Base-by-base conservation (phyloP, 2,888 invertebrate genomes). In the Sturmia bella region DNA sequence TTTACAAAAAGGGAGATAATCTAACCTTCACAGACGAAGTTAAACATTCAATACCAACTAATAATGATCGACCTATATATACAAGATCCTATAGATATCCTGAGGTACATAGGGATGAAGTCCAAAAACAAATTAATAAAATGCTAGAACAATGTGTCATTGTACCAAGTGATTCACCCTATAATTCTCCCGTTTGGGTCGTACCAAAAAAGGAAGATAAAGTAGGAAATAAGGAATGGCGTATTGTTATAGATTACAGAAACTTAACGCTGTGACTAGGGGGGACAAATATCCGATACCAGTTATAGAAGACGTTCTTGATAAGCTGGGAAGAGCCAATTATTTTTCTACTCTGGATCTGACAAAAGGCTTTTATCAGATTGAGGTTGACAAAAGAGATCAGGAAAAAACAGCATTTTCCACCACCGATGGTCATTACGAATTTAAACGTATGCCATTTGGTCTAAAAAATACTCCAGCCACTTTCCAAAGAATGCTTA, bases 331-430 rank as follows among this genome's bases (percentile, higher is more conserved):
- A n/a, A 11, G 24, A 11, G 52, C 52, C 13, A 54, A 54, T 27
- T 54, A 54, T 4, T 54, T 54, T 54, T 13, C 52, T 24, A 17
- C 48, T 17, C 17, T 48, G 13, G 27, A 48, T 27, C 32, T 64
- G 3, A 64, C 64, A 2, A 64, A 68, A 17, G 57, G 57, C 11
- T 70, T 70, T 13, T 48, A 70, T 15, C 57, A 57, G 27, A 56
- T 69, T 19, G 56, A 69, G 19, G 61, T 63, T 7, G 61, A 63
- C 13, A 17, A 43, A 27, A 27, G 27, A 2, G 61, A 61, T 27
- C 45, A 45, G 15, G 61, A 45, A 32, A 61, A 45, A 63, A 57
- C 69, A 7, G 43, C 48, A n/a, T 70, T 57, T 57, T 37, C 48
- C 0, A 57, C 32, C n/a, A 45, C 19, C 5, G 24, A 21, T 5